phyloP scores from a whole-genome alignment of 2,888 invertebrate genomes.

The Chromoteleia sp. region DNA sequence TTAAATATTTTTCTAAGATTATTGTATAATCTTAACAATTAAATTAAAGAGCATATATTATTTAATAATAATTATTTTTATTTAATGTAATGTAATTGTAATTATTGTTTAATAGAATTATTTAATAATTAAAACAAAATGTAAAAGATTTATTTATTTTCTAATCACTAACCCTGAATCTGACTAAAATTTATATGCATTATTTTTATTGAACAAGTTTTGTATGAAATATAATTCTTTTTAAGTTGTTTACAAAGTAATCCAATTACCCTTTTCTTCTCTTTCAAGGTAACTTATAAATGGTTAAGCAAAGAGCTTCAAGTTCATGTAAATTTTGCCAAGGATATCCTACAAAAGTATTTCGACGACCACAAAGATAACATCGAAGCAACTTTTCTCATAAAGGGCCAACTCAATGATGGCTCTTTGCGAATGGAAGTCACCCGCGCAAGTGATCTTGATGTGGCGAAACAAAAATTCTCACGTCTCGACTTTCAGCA shows the following conservation, averaged over 20 bases:
- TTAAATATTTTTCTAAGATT: too few relatives aligned
- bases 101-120: too few relatives aligned
- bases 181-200: too few relatives aligned
- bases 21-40: too few relatives aligned
- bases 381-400: conserved; percentile 78
- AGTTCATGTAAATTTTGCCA: conserved; percentile 84
- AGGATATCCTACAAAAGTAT: conserved; percentile 82
- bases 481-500: conserved; percentile 82
- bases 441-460: conserved; percentile 80
- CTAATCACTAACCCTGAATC: too few relatives aligned
- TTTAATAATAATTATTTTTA: too few relatives aligned
- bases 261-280: conserved; percentile 2
- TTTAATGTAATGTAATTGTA: too few relatives aligned
- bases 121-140: too few relatives aligned
- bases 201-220: too few relatives aligned
- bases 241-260: not conserved
- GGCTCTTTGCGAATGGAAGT: conserved; percentile 81
- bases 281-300: conserved; percentile 84
- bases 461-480: conserved; percentile 79
- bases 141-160: too few relatives aligned
- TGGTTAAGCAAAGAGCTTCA: conserved; percentile 84
- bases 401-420: conserved; percentile 80
- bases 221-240: too few relatives aligned
- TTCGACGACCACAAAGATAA: conserved; percentile 75
- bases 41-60: too few relatives aligned